These are phyloP conservation scores for Villa cingulata DNA, from an alignment of 2,888 invertebrate genomes.

Conservation along the genomic window DNA sequence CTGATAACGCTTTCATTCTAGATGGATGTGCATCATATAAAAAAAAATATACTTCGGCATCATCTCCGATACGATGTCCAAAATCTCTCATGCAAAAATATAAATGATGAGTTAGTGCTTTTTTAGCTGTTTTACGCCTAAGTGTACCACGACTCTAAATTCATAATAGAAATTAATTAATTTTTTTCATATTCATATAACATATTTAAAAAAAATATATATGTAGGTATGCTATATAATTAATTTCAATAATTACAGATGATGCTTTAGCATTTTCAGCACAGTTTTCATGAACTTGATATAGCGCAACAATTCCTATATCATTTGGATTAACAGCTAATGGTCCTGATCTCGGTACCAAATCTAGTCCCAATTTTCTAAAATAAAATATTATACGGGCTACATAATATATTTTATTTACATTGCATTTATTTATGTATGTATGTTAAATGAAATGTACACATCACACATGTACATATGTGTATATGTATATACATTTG, in stretches of 20 bases:
- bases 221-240: no score
- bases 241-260: slow-evolving; percentile 48
- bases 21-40: slow-evolving; percentile 59
- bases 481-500: no score
- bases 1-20: slow-evolving; percentile 66
- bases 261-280: slow-evolving; percentile 54
- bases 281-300: slow-evolving; percentile 64
- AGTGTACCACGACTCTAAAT: slow-evolving; percentile 34
- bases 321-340: slow-evolving; percentile 82
- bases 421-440: no score
- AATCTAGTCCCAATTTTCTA: slow-evolving; percentile 81
- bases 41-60: slow-evolving; percentile 77
- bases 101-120: slow-evolving; percentile 56
- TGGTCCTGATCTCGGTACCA: slow-evolving; percentile 81
- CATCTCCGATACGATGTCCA: slow-evolving; percentile 76
- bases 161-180: not conserved
- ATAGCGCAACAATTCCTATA: slow-evolving; percentile 77
- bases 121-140: slow-evolving; percentile 29
- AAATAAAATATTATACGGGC: slow-evolving; percentile 25
- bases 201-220: no score
- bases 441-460: no score
- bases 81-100: slow-evolving; percentile 82
- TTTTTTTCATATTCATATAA: no score
- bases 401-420: no score
- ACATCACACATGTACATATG: no score